Evolutionary conservation across 1,140 invertebrate genomes (phyloP).

Genomic region (Coelopa frigida): DNA sequence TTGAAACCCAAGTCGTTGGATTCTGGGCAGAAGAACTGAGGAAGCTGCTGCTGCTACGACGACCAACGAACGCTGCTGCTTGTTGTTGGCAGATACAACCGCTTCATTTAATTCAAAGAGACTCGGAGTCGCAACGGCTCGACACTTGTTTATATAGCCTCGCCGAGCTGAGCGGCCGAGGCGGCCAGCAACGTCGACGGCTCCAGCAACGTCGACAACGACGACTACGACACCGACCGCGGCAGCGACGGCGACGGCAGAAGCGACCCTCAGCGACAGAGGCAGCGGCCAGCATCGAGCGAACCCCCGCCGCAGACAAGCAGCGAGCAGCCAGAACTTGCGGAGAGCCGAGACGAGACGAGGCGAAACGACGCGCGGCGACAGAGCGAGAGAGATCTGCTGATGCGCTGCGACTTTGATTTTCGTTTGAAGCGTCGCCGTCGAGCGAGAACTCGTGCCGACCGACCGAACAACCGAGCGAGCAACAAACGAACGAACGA

Average conservation of each 20-base stretch:
- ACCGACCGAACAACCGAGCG: no score
- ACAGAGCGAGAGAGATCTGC: conserved; percentile 1
- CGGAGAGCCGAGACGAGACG: background rate
- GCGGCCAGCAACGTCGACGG: conserved; percentile 5
- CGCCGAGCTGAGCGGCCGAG: conserved; percentile 24
- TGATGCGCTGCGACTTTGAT: no score
- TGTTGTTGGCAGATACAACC: conserved; percentile 37
- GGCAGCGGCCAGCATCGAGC: conserved; percentile 2
- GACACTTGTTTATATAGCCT: conserved; percentile 46
- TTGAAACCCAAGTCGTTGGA: no score
- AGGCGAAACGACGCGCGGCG: background rate
- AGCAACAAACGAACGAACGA: no score
- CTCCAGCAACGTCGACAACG: background rate
- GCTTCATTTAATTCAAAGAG: conserved; percentile 46
- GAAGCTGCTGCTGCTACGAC: conserved; percentile 9
- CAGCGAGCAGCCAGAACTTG: background rate
- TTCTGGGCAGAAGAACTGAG: no score
- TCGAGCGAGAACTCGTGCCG: no score
- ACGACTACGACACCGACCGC: background rate
- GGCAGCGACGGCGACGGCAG: background rate
- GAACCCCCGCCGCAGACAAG: background rate
- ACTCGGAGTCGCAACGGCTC: conserved; percentile 44
- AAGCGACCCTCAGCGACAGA: background rate
- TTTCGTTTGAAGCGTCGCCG: no score
- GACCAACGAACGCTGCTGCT: conserved; percentile 8